Conservation (phyloP, 2,888 invertebrate genomes). For the Melipona bicolor region DNA sequence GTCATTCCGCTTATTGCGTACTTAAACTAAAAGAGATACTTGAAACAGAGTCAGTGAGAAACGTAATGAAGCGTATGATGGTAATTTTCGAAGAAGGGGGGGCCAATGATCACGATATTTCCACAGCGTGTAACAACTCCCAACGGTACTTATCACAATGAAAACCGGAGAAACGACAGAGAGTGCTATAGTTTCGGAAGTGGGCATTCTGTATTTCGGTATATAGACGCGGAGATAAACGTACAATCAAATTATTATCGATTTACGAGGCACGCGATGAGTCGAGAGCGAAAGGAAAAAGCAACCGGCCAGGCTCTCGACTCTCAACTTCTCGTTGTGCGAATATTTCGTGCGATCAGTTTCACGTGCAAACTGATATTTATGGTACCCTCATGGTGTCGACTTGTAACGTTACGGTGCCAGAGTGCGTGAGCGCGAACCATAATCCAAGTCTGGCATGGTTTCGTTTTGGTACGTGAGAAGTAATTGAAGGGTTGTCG, state of each 20-base stretch:
- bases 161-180: not conserved
- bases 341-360: constrained; percentile 53
- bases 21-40: not conserved
- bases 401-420: constrained; percentile 47
- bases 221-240: not conserved
- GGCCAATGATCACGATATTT: not conserved
- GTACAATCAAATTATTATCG: constrained; percentile 37
- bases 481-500: constrained; percentile 67
- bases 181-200: not conserved
- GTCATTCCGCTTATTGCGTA: not conserved
- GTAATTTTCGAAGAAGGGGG: not conserved
- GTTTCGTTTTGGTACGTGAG: constrained; percentile 57
- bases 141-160: not conserved
- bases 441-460: constrained; percentile 66
- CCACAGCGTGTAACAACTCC: not conserved
- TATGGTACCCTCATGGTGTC: constrained; percentile 61
- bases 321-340: constrained; percentile 42
- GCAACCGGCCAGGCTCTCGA: not conserved
- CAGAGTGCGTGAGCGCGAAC: constrained; percentile 66
- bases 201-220: not conserved
- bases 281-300: not conserved
- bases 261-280: constrained; percentile 32
- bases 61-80: not conserved
- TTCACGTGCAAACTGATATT: constrained; percentile 66
- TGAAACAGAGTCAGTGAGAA: not conserved